A percentile compares a stretch with the other conserved stretches of the same genome.
These are phyloP conservation scores for Dolichomitus sp. DNA, from an alignment of 2,888 invertebrate genomes.

Conservation along the genomic window DNA sequence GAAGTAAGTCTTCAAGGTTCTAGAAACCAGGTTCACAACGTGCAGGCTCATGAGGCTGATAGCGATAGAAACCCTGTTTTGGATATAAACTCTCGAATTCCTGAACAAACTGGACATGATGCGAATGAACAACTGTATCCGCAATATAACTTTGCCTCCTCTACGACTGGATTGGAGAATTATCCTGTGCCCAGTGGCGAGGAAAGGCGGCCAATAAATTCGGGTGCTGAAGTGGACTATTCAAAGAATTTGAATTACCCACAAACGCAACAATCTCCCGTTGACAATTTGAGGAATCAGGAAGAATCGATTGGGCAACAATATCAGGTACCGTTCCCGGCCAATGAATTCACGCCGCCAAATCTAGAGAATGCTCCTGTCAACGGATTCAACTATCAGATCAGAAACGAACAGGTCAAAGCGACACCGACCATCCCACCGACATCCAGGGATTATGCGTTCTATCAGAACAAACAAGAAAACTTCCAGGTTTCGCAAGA, in stretches of 20 bases:
- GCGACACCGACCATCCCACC: conserved; percentile 64
- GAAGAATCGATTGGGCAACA: conserved; percentile 52
- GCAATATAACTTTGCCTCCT: conserved; percentile 71
- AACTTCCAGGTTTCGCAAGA: conserved; percentile 60
- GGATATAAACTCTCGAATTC: conserved; percentile 52
- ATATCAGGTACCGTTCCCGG: conserved; percentile 65
- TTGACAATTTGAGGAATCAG: conserved; percentile 25
- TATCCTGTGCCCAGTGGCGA: conserved; percentile 64
- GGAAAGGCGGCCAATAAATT: conserved; percentile 31
- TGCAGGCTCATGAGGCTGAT: conserved; percentile 71
- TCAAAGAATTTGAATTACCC: conserved; percentile 72
- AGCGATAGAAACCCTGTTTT: conserved; percentile 60
- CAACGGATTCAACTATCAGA: conserved; percentile 81
- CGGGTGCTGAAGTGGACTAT: conserved; percentile 66
- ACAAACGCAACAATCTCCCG: conserved; percentile 27
- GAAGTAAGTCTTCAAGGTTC: conserved; percentile 50
- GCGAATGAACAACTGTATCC: conserved; percentile 55
- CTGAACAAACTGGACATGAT: conserved; percentile 27
- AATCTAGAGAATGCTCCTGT: conserved; percentile 72
- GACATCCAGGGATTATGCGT: conserved; percentile 74
- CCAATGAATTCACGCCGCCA: conserved; percentile 56
- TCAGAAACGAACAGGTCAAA: conserved; percentile 61
- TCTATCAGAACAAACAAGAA: conserved; percentile 75
- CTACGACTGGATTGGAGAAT: conserved; percentile 69
- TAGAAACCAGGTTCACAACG: conserved; percentile 71